A percentile compares a stretch with the other conserved stretches of the same genome.
phyloP scores from a whole-genome alignment of 2,888 invertebrate species.

The Ligdia adustata region DNA sequence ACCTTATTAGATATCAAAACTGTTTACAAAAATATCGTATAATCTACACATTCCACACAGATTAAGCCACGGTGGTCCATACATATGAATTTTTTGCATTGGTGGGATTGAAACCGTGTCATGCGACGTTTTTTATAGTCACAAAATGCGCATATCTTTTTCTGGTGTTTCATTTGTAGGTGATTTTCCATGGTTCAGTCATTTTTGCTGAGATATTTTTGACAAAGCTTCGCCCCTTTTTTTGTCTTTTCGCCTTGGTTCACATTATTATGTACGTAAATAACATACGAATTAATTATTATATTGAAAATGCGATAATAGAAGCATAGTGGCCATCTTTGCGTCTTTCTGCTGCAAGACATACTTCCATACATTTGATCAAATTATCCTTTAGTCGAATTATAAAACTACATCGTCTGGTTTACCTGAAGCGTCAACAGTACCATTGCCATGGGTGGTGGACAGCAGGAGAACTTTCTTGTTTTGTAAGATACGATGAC shows the following conservation, averaged over 20 bases:
- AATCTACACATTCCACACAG: constrained; percentile 9
- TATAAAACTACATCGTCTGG: constrained; percentile 26
- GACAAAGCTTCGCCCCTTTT: too few species aligned
- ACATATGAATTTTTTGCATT: constrained; percentile 13
- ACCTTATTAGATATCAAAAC: constrained; percentile 4
- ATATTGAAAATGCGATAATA: constrained; percentile 35
- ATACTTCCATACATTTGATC: constrained; percentile 29
- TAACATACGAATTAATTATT: constrained; percentile 27
- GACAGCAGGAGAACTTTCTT: too few species aligned
- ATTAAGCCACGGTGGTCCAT: constrained; percentile 15
- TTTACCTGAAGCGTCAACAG: too few species aligned
- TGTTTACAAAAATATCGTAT: constrained; percentile 7
- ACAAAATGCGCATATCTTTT: constrained; percentile 16
- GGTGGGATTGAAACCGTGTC: constrained; percentile 19
- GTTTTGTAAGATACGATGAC: too few species aligned
- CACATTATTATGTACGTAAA: constrained; percentile 26
- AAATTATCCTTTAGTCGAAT: constrained; percentile 26
- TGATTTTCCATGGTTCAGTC: not conserved
- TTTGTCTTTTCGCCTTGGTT: too few species aligned
- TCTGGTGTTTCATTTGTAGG: constrained; percentile 8
- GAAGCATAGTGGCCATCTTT: constrained; percentile 31
- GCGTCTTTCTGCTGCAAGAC: constrained; percentile 28
- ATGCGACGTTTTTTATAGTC: constrained; percentile 19
- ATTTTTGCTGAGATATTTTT: too few species aligned
- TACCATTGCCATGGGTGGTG: too few species aligned